phyloP scores from a whole-genome alignment of 1,140 invertebrate species.

The Lerema accius region DNA sequence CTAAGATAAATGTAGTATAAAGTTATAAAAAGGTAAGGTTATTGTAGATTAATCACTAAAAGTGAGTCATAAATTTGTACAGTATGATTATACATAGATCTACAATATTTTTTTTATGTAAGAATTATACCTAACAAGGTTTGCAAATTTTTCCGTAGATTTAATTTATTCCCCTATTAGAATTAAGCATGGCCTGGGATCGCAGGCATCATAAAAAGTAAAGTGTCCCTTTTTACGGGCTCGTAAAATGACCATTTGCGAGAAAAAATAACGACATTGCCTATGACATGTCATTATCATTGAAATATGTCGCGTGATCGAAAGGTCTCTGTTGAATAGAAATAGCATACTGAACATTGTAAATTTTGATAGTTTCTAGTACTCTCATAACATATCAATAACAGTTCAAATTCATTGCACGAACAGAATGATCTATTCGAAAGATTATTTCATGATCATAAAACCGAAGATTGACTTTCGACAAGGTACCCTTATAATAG shows the following conservation, averaged over 20 bases:
- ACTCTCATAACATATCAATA: background rate
- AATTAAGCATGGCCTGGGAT: background rate
- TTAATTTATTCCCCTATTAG: background rate
- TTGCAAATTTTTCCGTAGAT: too few species aligned
- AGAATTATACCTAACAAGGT: too few species aligned
- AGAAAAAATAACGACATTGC: constrained; percentile 17
- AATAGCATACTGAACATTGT: background rate
- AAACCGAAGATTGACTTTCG: constrained; percentile 30
- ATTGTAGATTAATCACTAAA: too few species aligned
- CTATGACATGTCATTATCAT: constrained; percentile 12
- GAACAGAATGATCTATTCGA: constrained; percentile 3
- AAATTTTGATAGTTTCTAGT: background rate
- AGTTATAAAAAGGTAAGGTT: too few species aligned
- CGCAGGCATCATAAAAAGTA: constrained; percentile 8
- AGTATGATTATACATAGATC: too few species aligned
- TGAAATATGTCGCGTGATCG: constrained; percentile 17
- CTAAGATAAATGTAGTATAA: too few species aligned
- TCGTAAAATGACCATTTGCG: constrained; percentile 25
- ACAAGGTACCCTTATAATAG: constrained; percentile 29
- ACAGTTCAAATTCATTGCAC: constrained; percentile 3
- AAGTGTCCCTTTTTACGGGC: constrained; percentile 13
- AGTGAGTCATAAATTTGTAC: too few species aligned
- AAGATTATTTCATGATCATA: constrained; percentile 32
- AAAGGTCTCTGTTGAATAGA: background rate
- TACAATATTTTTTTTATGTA: too few species aligned